Percentiles rank a stretch among this genome's conserved stretches.
Evolutionary conservation across 2,888 invertebrate genomes (phyloP).

Genomic region (Rosalia funebris): DNA sequence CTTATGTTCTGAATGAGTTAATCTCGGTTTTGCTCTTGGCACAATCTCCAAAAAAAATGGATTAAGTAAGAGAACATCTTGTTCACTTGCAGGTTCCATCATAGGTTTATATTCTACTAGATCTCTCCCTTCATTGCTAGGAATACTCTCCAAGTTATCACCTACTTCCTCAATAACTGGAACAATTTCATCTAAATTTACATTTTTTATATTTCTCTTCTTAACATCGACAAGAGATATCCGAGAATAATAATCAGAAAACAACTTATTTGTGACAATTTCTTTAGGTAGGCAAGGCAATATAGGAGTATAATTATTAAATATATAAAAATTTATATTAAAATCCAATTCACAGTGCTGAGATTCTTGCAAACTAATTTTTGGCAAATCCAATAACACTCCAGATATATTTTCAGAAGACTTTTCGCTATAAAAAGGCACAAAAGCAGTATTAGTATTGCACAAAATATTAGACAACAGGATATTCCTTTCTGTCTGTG

Average conservation of each 20-base stretch:
- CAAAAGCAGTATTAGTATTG: slow-evolving; percentile 36
- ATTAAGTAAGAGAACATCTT: slow-evolving; percentile 64
- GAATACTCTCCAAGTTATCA: slow-evolving; percentile 21
- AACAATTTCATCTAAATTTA: slow-evolving; percentile 59
- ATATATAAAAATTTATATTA: slow-evolving; percentile 6
- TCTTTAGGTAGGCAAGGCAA: slow-evolving; percentile 12
- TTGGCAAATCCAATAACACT: slow-evolving; percentile 35
- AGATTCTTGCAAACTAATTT: slow-evolving; percentile 7
- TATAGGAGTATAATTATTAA: slow-evolving; percentile 32
- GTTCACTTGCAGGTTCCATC: slow-evolving; percentile 29
- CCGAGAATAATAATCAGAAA: slow-evolving; percentile 34
- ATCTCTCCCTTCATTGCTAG: slow-evolving; percentile 17
- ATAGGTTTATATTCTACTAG: slow-evolving; percentile 21
- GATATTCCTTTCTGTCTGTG: slow-evolving; percentile 43
- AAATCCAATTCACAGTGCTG: background rate
- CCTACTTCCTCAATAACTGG: slow-evolving; percentile 53
- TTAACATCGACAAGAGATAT: slow-evolving; percentile 34
- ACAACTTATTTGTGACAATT: slow-evolving; percentile 33
- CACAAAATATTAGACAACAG: slow-evolving; percentile 24
- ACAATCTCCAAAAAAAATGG: slow-evolving; percentile 67
- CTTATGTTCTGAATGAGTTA: slow-evolving; percentile 62
- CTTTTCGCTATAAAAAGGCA: slow-evolving; percentile 42
- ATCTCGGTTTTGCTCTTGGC: slow-evolving; percentile 53
- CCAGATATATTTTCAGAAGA: slow-evolving; percentile 12
- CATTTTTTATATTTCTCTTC: slow-evolving; percentile 36